A percentile compares a stretch with the other conserved stretches of the same genome.
These are phyloP conservation scores for Miichthys miiuy DNA, from an alignment of 2,797 vertebrate genomes.

Conservation along the genomic window DNA sequence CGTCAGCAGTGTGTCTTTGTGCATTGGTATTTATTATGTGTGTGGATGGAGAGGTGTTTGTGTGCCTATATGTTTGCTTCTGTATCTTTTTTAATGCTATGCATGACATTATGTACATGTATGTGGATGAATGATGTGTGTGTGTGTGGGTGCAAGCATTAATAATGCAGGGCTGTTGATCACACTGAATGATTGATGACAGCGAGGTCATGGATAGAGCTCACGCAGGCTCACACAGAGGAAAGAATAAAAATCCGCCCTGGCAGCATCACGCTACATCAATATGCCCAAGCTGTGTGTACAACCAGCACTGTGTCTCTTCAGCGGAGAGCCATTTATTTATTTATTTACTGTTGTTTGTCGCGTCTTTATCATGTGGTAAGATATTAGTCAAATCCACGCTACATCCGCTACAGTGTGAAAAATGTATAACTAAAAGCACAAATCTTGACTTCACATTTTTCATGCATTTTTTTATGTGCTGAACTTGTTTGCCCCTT, in stretches of 20 bases:
- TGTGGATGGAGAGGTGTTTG: not conserved
- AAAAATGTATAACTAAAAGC: not conserved
- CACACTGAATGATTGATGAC: conserved; percentile 83
- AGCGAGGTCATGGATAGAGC: conserved; percentile 66
- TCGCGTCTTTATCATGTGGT: not conserved
- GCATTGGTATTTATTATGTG: not conserved
- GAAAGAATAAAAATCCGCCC: conserved; percentile 22
- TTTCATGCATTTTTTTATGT: not conserved
- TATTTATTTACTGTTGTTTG: conserved; percentile 10
- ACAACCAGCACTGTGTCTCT: conserved; percentile 16
- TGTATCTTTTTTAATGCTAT: not conserved
- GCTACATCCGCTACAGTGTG: not conserved
- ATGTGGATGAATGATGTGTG: not conserved
- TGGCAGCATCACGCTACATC: conserved; percentile 46
- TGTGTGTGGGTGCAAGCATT: conserved; percentile 37
- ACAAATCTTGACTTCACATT: not conserved
- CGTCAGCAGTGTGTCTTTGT: conserved; percentile 36
- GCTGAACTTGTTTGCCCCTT: not conserved
- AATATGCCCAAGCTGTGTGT: conserved; percentile 17
- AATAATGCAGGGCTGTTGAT: conserved; percentile 79
- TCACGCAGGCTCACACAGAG: conserved; percentile 44
- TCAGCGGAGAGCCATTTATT: conserved; percentile 13
- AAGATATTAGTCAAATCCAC: conserved; percentile 14
- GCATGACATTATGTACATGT: not conserved
- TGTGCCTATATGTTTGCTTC: not conserved